Base-by-base conservation (phyloP, 1,140 invertebrate genomes). In the Rhyacophila brunnea region DNA sequence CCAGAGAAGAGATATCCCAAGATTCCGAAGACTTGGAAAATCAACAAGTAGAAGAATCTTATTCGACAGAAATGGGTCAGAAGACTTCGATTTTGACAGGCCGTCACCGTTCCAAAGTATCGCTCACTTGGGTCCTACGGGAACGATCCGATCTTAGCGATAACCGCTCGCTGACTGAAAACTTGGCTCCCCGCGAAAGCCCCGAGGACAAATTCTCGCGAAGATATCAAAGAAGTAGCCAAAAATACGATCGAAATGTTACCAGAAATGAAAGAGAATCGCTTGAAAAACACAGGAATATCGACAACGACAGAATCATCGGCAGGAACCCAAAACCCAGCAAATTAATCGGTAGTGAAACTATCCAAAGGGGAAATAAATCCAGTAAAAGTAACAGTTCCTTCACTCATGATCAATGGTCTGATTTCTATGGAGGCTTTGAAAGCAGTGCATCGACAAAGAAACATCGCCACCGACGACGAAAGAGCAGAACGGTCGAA, bases 121-220 rank as follows among this genome's bases (percentile, higher is more conserved):
- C 85, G 36, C 71, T 87, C 36, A 87, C 85, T 11, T 87, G 86
- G 85, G 84, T 87, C 46, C 70, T 87, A 6, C 80, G 83, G 58
- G 82, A 84, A 45, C 83, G 85, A 49, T 69, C 80, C 13, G 78
- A 81, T 49, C 71, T 78, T 28, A 58, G 61, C 40, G 47, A 53
- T 15, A 53, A 60, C 15, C 51, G 46, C 40, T 14, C 36, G 5
- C 43, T 40, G 14, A 40, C 34, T 28, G 59, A 58, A n/a, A 57
- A 20, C 19, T 42, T 28, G 10, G 47, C 43, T 14, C 34, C 58
- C 0, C n/a, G 48, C 20, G 42, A 28, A 28, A 52, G 49, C 15
- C 38, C 51, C 4, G 48, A 44, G 1, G 53, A 57, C 6, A 48
- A 15, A 35, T 51, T 45, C 34, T 18, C 35, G 46, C 38, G 47